A percentile compares a stretch with the other conserved stretches of the same genome.
These are phyloP conservation scores for Tiaroga cobitis DNA, from an alignment of 2,797 vertebrate genomes.

Conservation along the genomic window DNA sequence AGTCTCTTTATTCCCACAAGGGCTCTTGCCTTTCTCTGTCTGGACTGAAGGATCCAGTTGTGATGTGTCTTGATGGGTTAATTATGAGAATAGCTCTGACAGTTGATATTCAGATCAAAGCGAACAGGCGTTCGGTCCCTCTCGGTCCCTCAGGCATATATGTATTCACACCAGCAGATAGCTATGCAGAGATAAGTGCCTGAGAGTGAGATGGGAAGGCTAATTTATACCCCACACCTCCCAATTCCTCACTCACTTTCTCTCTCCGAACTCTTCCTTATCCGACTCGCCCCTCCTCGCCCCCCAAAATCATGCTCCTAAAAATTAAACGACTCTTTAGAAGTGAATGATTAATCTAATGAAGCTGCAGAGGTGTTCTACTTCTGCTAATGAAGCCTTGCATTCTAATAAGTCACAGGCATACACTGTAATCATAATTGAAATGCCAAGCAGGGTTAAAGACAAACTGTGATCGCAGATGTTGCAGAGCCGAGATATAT, in stretches of 20 bases:
- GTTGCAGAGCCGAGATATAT: conserved; percentile 11
- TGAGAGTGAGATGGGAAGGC: conserved; percentile 47
- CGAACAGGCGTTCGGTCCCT: conserved; percentile 46
- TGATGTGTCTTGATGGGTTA: conserved; percentile 60
- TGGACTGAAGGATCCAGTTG: conserved; percentile 57
- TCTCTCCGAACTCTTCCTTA: background rate
- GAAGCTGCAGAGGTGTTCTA: conserved; percentile 45
- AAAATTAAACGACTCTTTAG: conserved; percentile 52
- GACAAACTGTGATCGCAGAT: conserved; percentile 54
- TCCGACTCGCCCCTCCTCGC: conserved; percentile 19
- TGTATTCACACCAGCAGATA: conserved; percentile 53
- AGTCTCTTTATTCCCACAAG: conserved; percentile 54
- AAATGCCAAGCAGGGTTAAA: conserved; percentile 51
- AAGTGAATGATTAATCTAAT: conserved; percentile 52
- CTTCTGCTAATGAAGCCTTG: conserved; percentile 50
- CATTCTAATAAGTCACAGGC: conserved; percentile 46
- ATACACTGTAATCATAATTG: conserved; percentile 53
- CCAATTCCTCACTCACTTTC: background rate
- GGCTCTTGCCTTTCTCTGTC: conserved; percentile 53
- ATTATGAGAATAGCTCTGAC: conserved; percentile 64
- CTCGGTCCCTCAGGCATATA: conserved; percentile 55
- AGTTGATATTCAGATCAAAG: conserved; percentile 66
- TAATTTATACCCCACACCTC: conserved; percentile 40
- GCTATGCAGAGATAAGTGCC: conserved; percentile 54
- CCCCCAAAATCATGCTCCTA: conserved; percentile 13